Evolutionary conservation across 2,113 vertebrate genomes (phyloP), one percentile per base, ranked within the genome.

Genomic region (Callocephalon fimbriatum): DNA sequence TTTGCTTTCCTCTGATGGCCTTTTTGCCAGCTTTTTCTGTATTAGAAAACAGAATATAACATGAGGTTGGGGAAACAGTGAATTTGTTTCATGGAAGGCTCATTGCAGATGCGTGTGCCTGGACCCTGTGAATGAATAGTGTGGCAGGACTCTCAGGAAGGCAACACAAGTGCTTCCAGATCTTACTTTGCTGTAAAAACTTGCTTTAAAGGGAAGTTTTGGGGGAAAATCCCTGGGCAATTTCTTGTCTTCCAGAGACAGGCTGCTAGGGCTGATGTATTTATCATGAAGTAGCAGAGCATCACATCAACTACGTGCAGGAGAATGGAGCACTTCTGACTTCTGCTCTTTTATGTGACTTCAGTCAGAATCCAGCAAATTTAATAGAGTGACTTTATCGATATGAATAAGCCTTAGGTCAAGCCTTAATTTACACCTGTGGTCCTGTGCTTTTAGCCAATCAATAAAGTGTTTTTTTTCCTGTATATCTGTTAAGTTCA

Each of bases 111-210:
- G 2, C 8, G 2, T 9, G 26, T 1, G 3, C 56, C 19, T 12
- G 21, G 20, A 26, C 45, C 25, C 26, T 7, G 6, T 1, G 4
- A 19, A 31, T 0, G 2, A 31, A 0, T 0, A 17, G 25, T 1
- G 1, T 19, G 4, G 8, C n/a, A 56, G 29, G 17, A 17, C 35
- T 42, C 32, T 37, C 45, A 38, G 66, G n/a, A 38, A 1, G 56
- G 11, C 17, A 15, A 5, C 15, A 7, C 7, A 62, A 53, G 31
- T 3, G 7, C 21, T 59, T 44, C 42, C 53, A 85, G 37, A 50
- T 29, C 32, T 26, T 48, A 3, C 4, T 17, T 53, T 47, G 15
- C n/a, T 48, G 3, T 23, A 35, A 40, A 68, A 78, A 27, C n/a
- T 26, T 68, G 10, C 9, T 85, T 71, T 45, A 16, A 45, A 84